Evolutionary conservation across 1,140 invertebrate genomes (phyloP), one percentile per base, ranked within the genome.

Genomic region (Colletes gigas): DNA sequence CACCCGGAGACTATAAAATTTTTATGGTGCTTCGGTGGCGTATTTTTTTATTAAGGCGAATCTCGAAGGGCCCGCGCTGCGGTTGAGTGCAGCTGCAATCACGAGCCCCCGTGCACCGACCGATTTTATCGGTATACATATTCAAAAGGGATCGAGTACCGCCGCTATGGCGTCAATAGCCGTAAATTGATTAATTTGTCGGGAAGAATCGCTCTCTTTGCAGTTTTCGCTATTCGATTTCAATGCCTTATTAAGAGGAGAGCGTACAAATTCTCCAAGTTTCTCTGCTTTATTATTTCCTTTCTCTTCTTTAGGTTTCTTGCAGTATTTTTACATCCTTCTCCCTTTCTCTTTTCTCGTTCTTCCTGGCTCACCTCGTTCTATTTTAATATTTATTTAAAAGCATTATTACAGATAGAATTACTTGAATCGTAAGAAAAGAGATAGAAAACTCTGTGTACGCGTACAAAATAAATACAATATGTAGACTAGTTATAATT

Each of bases 101-200:
- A 57, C 83, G 62, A 14, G 12, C n/a, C 44, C 30, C 30, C 30
- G 39, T 44, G 59, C 50, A 41, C 50, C 47, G 50, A 30, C 19
- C 62, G 30, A 75, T 62, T 81, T 69, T 81, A 68, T 71, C 50
- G 77, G 30, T 78, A 85, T 85, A 72, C 84, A 85, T 85, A 85
- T 85, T 84, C 78, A 85, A 81, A 84, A 44, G 68, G 21, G n/a
- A 60, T 57, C 59, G 50, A 73, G 30, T 62, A 41, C 52, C 54
- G 47, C 19, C 65, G 65, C 67, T 84, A 84, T 68, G 39, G 76
- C 65, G 69, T 85, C 84, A 78, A 85, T 74, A 82, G 50, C 70
- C 59, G 77, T 85, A 86, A 86, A 86, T 85, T 76, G 83, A 82
- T 86, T 86, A 85, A 80, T 63, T 67, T 59, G 69, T 73, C 73